Evolutionary conservation across 2,797 vertebrate species (phyloP).

Genomic region (Anguilla megastoma): DNA sequence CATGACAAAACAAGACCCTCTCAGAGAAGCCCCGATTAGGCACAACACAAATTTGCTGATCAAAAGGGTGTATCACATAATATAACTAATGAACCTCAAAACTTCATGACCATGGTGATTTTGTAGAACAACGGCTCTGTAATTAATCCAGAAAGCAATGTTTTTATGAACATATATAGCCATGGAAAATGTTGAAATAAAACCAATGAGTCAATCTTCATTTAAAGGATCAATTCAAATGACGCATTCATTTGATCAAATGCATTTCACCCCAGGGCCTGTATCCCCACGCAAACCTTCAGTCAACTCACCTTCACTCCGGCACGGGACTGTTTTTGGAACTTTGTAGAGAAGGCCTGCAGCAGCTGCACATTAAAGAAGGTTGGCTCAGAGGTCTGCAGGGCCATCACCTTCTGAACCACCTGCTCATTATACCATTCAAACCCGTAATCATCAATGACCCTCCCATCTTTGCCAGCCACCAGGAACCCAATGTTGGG

Average conservation of each 20-base stretch:
- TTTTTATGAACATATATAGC: no score
- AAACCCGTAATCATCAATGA: conserved; percentile 72
- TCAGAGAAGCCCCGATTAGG: not conserved
- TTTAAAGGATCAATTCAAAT: no score
- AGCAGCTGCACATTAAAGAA: conserved; percentile 74
- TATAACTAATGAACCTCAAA: no score
- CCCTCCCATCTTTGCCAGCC: conserved; percentile 44
- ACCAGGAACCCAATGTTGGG: conserved; percentile 70
- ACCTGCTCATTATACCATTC: conserved; percentile 62
- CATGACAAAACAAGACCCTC: not conserved
- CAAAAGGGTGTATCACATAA: not conserved
- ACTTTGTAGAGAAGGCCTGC: conserved; percentile 68
- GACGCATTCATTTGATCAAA: no score
- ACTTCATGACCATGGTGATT: no score
- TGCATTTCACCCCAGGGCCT: not conserved
- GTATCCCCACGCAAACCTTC: not conserved
- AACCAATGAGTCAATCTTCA: no score
- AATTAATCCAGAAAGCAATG: no score
- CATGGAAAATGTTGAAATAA: no score
- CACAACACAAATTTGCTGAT: not conserved
- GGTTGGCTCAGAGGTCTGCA: conserved; percentile 51
- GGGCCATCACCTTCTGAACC: conserved; percentile 71
- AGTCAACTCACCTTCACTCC: conserved; percentile 77
- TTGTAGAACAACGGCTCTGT: no score
- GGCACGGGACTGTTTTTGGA: conserved; percentile 56